These are phyloP conservation scores for Phlogophora meticulosa DNA, from an alignment of 2,888 invertebrate genomes.

Conservation along the genomic window DNA sequence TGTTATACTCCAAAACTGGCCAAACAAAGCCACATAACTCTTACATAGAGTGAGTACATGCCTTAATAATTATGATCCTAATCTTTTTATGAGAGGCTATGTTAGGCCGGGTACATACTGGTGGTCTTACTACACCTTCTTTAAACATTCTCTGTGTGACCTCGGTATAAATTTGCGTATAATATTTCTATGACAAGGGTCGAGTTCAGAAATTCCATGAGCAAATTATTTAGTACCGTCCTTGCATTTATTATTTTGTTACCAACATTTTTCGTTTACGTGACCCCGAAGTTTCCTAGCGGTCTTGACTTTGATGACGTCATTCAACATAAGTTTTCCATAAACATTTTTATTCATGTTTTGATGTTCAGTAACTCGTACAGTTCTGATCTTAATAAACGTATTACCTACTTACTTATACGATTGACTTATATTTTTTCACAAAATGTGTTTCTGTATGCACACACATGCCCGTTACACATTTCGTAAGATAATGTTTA, in stretches of 20 bases:
- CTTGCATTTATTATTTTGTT: conserved; percentile 72
- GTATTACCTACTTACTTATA: no score
- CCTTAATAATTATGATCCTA: conserved; percentile 52
- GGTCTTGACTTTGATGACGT: conserved; percentile 44
- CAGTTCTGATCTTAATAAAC: no score
- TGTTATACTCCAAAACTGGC: conserved; percentile 13
- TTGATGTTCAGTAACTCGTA: background rate
- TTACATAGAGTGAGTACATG: conserved; percentile 17
- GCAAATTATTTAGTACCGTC: conserved; percentile 67
- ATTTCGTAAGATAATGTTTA: no score
- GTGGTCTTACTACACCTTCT: conserved; percentile 51
- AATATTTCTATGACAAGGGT: conserved; percentile 75
- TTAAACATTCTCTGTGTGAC: conserved; percentile 66
- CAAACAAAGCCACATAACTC: conserved; percentile 24
- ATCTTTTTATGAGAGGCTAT: conserved; percentile 49
- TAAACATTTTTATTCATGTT: background rate
- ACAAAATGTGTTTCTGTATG: no score
- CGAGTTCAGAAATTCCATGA: conserved; percentile 56
- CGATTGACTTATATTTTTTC: no score
- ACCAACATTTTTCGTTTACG: conserved; percentile 65
- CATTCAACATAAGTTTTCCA: background rate
- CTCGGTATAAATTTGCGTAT: conserved; percentile 62
- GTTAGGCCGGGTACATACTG: conserved; percentile 17
- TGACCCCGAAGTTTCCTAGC: conserved; percentile 59
- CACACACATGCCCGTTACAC: no score